These are phyloP conservation scores for Rhyacophila brunnea DNA, from an alignment of 1,140 invertebrate genomes.

Conservation along the genomic window DNA sequence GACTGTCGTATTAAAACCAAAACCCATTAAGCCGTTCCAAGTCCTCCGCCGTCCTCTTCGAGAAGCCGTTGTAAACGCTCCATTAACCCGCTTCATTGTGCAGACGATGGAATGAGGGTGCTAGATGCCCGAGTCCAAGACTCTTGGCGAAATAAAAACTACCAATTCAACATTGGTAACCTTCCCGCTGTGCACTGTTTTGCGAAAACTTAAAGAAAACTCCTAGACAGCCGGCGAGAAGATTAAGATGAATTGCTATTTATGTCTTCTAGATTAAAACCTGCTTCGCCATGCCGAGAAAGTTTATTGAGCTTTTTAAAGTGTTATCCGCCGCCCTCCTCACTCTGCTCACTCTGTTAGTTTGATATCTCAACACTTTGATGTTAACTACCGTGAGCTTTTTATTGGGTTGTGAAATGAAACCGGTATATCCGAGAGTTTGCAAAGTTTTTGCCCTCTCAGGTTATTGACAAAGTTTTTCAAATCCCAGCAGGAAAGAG, in stretches of 20 bases:
- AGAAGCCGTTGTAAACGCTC: slow-evolving; percentile 13
- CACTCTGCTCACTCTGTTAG: background rate
- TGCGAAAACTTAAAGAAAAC: too few relatives aligned
- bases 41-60: background rate
- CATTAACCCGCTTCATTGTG: slow-evolving; percentile 14
- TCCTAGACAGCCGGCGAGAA: too few relatives aligned
- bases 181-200: too few relatives aligned
- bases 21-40: background rate
- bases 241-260: slow-evolving; percentile 14
- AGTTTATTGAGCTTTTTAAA: slow-evolving; percentile 19
- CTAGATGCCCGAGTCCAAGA: too few relatives aligned
- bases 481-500: too few relatives aligned
- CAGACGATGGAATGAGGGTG: slow-evolving; percentile 6
- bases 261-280: slow-evolving; percentile 16
- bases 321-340: background rate
- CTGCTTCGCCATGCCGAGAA: slow-evolving; percentile 3
- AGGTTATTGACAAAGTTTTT: slow-evolving; percentile 3
- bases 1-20: too few relatives aligned
- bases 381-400: slow-evolving; percentile 9
- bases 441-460: background rate
- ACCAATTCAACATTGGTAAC: too few relatives aligned
- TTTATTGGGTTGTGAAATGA: background rate
- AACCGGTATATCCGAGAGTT: background rate
- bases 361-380: slow-evolving; percentile 18
- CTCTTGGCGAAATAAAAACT: too few relatives aligned